phyloP scores from a whole-genome alignment of 1,140 invertebrate species.

The Diabrotica virgifera region DNA sequence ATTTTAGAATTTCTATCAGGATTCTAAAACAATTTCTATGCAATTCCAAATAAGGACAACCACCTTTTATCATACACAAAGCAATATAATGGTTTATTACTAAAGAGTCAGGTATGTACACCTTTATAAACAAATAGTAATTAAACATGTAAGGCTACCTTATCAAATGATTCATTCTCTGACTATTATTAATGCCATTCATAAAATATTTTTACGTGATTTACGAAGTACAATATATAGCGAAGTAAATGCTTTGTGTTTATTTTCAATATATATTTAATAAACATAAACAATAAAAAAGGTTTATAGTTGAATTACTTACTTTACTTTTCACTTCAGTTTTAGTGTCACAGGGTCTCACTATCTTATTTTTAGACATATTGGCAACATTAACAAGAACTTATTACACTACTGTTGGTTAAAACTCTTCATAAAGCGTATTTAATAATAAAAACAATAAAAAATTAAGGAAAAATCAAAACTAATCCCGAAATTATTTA shows the following conservation, averaged over 20 bases:
- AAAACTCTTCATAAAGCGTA: constrained; percentile 8
- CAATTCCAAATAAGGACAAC: too few species aligned
- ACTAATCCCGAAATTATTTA: constrained; percentile 36
- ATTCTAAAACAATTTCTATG: too few species aligned
- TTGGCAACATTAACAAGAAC: constrained; percentile 34
- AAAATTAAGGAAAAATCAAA: constrained; percentile 33
- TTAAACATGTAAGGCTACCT: neutral
- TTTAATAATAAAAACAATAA: constrained; percentile 16
- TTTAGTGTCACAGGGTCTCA: constrained; percentile 54
- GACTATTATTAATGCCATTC: constrained; percentile 6
- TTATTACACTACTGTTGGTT: neutral
- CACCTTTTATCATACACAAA: too few species aligned
- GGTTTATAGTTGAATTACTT: constrained; percentile 39
- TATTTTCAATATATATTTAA: constrained; percentile 13
- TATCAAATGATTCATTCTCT: neutral
- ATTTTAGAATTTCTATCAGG: too few species aligned
- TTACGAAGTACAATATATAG: constrained; percentile 5
- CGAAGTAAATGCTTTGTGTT: constrained; percentile 19
- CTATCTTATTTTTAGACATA: constrained; percentile 70
- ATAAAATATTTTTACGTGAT: constrained; percentile 25
- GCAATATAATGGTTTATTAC: neutral
- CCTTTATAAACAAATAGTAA: neutral
- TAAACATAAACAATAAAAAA: constrained; percentile 14
- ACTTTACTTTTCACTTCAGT: constrained; percentile 73
- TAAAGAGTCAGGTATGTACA: neutral